Percentiles rank a stretch among this genome's conserved stretches.
Conservation (phyloP, 2,113 vertebrate genomes). For the Atlantisia rogersi region DNA sequence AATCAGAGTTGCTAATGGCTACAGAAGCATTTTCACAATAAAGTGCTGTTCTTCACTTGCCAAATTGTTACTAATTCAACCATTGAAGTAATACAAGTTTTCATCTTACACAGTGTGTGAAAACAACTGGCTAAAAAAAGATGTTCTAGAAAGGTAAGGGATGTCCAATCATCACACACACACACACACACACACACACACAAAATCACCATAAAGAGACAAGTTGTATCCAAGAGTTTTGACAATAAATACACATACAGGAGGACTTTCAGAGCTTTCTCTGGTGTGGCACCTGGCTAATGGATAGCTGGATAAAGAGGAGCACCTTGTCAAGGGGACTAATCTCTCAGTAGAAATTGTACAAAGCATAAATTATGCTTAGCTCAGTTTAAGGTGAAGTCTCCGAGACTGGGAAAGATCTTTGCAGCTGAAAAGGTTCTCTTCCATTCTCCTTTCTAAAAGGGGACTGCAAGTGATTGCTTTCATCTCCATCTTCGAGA, state of each 20-base stretch:
- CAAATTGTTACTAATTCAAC: neutral
- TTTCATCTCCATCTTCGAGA: neutral
- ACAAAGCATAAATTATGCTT: neutral
- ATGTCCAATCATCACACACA: neutral
- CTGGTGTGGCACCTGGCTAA: neutral
- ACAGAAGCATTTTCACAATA: neutral
- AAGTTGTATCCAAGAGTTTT: neutral
- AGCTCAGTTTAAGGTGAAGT: neutral
- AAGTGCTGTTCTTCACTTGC: neutral
- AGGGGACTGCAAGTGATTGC: neutral
- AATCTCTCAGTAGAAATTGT: neutral
- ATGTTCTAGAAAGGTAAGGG: neutral
- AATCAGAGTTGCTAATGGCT: slow-evolving; percentile 32
- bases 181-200: neutral
- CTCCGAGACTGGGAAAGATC: neutral
- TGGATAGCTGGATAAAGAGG: neutral
- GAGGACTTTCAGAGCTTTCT: neutral
- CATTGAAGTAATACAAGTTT: neutral
- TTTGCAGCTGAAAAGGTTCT: neutral
- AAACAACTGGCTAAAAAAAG: neutral
- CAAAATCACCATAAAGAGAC: neutral
- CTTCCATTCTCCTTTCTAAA: neutral
- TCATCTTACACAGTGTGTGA: neutral
- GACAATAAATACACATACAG: neutral
- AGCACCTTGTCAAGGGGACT: neutral